These are phyloP conservation scores for Tamandua tetradactyla DNA, from an alignment of 2,797 vertebrate species.

Conservation along the genomic window DNA sequence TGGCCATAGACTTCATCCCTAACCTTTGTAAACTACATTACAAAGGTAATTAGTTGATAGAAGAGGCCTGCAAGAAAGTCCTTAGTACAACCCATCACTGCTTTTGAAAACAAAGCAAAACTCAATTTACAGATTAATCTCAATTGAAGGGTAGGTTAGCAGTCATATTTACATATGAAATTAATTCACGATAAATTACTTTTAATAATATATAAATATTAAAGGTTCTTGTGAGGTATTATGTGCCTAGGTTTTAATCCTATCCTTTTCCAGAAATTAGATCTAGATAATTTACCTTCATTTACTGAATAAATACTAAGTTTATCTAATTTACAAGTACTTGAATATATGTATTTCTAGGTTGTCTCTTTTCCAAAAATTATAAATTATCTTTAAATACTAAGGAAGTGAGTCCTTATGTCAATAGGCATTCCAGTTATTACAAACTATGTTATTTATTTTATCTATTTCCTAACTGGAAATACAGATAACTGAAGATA, in stretches of 20 bases:
- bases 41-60: neutral
- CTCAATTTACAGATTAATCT: constrained; percentile 41
- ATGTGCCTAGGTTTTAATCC: constrained; percentile 23
- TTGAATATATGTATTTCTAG: constrained; percentile 8
- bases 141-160: neutral
- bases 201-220: constrained; percentile 35
- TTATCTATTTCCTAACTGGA: neutral
- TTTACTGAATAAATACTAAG: constrained; percentile 29
- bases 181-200: constrained; percentile 21
- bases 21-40: constrained; percentile 23
- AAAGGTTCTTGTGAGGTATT: constrained; percentile 6
- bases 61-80: neutral
- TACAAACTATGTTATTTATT: neutral
- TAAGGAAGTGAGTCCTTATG: neutral
- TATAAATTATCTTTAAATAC: constrained; percentile 24
- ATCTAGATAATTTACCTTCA: constrained; percentile 39
- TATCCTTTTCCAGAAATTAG: constrained; percentile 17
- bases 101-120: constrained; percentile 53
- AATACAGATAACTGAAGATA: constrained; percentile 11
- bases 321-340: constrained; percentile 14
- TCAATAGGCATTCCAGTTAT: constrained; percentile 11
- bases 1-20: neutral
- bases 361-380: neutral
- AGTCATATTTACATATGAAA: constrained; percentile 6
- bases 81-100: constrained; percentile 3